phyloP scores from a whole-genome alignment of 1,140 invertebrate species.

The Homalodisca vitripennis region DNA sequence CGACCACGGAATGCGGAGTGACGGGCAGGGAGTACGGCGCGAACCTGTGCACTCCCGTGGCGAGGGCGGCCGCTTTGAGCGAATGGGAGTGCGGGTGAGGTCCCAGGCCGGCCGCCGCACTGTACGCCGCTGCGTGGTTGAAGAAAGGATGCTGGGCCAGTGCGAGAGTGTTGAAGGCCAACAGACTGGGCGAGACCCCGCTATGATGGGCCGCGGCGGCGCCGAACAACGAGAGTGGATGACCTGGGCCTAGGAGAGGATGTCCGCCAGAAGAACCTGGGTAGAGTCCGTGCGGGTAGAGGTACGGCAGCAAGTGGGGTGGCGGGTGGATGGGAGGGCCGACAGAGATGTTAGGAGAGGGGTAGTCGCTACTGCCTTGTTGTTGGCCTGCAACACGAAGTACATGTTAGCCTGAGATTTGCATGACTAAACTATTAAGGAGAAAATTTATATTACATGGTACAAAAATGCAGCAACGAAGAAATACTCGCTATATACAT shows the following conservation, averaged over 20 bases:
- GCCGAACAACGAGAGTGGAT: constrained; percentile 45
- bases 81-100: constrained; percentile 54
- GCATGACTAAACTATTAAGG: too few relatives aligned
- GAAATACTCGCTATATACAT: too few relatives aligned
- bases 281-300: constrained; percentile 80
- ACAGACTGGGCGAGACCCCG: constrained; percentile 68
- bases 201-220: constrained; percentile 55
- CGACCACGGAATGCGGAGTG: constrained; percentile 44
- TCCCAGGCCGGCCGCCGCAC: constrained; percentile 52
- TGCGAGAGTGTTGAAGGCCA: constrained; percentile 80
- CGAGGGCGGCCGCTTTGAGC: constrained; percentile 48
- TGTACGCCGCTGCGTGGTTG: constrained; percentile 61
- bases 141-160: constrained; percentile 76
- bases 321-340: constrained; percentile 86
- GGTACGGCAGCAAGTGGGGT: constrained; percentile 77
- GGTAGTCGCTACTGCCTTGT: constrained; percentile 59
- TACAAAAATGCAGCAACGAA: too few relatives aligned
- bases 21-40: constrained; percentile 79
- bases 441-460: too few relatives aligned
- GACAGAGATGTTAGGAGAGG: constrained; percentile 81
- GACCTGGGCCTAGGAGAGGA: constrained; percentile 64
- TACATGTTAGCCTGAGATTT: too few relatives aligned
- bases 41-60: constrained; percentile 66
- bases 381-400: constrained; percentile 55
- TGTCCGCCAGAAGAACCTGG: constrained; percentile 55